Evolutionary conservation across 2,113 vertebrate species (phyloP).

Genomic region (Sminthopsis crassicaudata): DNA sequence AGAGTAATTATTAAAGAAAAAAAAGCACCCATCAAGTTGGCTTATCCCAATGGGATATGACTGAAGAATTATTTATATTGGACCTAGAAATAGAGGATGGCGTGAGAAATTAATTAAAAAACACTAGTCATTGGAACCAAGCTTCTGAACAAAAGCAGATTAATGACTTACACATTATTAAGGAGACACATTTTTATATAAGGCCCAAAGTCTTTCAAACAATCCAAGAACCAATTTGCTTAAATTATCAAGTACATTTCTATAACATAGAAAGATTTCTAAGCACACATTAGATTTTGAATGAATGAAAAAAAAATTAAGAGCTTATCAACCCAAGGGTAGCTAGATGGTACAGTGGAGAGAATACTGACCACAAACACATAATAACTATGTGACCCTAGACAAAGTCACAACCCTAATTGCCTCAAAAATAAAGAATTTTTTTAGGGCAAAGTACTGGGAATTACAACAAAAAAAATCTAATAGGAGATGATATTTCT

Average conservation of each 20-base stretch:
- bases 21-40: neutral
- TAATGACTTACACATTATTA: neutral
- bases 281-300: neutral
- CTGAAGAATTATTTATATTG: constrained; percentile 4
- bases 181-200: neutral
- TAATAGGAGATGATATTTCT: neutral
- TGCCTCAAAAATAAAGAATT: no score
- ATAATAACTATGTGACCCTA: no score
- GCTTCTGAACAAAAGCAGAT: neutral
- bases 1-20: constrained; percentile 40
- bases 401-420: no score
- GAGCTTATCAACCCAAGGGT: neutral
- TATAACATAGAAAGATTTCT: neutral
- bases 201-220: neutral
- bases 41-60: constrained; percentile 36
- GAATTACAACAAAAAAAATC: neutral
- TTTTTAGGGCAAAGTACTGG: neutral
- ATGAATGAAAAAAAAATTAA: neutral
- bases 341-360: no score
- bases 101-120: constrained; percentile 2
- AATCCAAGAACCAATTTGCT: neutral
- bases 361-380: no score
- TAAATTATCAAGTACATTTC: neutral
- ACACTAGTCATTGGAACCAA: neutral
- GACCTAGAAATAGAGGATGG: constrained; percentile 35